Base-by-base conservation (phyloP, 1,140 invertebrate genomes). In the Lasioglossum baleicum region DNA sequence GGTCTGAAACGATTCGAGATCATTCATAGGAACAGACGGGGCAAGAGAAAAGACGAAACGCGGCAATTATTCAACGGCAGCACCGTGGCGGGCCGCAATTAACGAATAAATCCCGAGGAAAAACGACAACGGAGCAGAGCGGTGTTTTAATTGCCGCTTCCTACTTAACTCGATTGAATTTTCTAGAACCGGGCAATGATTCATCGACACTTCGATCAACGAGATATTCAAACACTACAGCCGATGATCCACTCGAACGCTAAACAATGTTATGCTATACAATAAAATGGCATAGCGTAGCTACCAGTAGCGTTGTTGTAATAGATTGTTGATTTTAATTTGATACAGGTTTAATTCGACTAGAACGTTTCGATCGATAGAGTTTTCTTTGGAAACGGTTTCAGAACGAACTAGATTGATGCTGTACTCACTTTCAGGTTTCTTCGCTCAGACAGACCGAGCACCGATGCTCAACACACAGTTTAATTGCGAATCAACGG, bases 401-500 rank as follows among this genome's bases (percentile, higher is more conserved):
- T 53, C 13, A 53, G 17, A 20, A 53, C 2, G 51, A 1, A 53
- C 13, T 20, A 2, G 3, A 13, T 20, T n/a, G 17, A n/a, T 15
- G 15, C 51, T 48, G 26, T 67, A 67, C 65, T 67, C n/a, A 67
- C 65, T 7, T 22, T 2, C 56, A 58, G 20, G 2, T 15, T 11
- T 51, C 44, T 51, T 20, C 7, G n/a, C 5, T 11, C 10, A 51
- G 7, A 1, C 15, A 4, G 42, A 31, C 35, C 56, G 20, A 76
- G 42, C 75, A 77, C 66, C n/a, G 48, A n/a, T 26, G 66, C 31
- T 13, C 66, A 67, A 13, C 42, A 17, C 60, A 42, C 35, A 71
- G 69, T 65, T 75, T 51, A 73, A 80, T 79, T 77, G 82, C 80
- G 72, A 60, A 75, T 61, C 63, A 44, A 69, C 68, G 65, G 80